Conservation (phyloP, 2,888 invertebrate species). For the Hymenopus coronatus region DNA sequence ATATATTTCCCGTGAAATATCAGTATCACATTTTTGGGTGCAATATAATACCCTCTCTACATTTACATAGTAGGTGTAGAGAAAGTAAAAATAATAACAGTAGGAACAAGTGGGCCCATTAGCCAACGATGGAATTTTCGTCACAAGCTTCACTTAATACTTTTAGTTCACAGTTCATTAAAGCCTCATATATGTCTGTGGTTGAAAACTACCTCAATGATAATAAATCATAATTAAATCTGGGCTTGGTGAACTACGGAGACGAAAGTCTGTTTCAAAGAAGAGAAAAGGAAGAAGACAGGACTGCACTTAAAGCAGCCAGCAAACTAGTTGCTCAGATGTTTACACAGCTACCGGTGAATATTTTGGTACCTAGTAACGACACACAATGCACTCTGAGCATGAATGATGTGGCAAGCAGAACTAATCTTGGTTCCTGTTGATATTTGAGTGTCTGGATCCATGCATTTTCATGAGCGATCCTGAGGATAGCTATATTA, state of each 20-base stretch:
- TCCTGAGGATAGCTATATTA: not conserved
- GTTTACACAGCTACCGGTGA: not conserved
- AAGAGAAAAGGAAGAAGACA: not conserved
- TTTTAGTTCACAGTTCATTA: not conserved
- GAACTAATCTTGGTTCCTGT: not conserved
- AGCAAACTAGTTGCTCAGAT: not conserved
- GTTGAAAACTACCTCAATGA: not conserved
- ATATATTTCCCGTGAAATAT: no score
- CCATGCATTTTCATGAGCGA: not conserved
- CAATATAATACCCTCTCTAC: no score
- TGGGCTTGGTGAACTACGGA: not conserved
- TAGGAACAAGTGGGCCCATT: not conserved
- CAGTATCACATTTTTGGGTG: no score
- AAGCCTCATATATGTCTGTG: not conserved
- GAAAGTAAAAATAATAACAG: not conserved
- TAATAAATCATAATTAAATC: not conserved
- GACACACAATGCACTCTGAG: not conserved
- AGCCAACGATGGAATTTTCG: not conserved
- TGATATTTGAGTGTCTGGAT: not conserved
- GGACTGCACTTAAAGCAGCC: not conserved
- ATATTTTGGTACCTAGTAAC: not conserved
- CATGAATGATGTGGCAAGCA: not conserved
- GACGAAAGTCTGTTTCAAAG: not conserved
- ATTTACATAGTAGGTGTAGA: no score
- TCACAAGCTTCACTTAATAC: not conserved